A percentile compares a stretch with the other conserved stretches of the same genome.
Evolutionary conservation across 1,140 invertebrate genomes (phyloP).

Genomic region (Carcinoscorpius rotundicauda): DNA sequence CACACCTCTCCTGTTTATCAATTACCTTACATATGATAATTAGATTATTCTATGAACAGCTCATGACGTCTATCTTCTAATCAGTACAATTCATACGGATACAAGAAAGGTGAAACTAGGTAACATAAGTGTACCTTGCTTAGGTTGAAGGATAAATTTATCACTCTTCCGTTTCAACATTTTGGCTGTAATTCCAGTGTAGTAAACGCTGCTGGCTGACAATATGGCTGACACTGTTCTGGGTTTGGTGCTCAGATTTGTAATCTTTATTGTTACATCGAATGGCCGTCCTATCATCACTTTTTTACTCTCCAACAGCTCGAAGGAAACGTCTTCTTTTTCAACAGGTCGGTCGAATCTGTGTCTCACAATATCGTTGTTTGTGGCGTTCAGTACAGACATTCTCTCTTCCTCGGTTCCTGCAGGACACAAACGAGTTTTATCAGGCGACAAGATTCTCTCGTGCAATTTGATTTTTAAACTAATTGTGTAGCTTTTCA

Average conservation of each 20-base stretch:
- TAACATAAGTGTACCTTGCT: constrained; percentile 19
- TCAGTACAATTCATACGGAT: too few species aligned
- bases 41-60: too few species aligned
- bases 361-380: constrained; percentile 14
- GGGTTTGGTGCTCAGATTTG: constrained; percentile 38
- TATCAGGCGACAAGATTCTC: too few species aligned
- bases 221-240: constrained; percentile 50
- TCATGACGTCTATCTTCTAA: too few species aligned
- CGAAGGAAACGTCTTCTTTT: constrained; percentile 73
- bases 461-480: too few species aligned
- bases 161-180: constrained; percentile 51
- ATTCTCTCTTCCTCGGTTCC: constrained; percentile 52
- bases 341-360: constrained; percentile 31
- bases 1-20: too few species aligned
- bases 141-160: constrained; percentile 20
- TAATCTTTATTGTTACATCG: constrained; percentile 21
- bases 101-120: too few species aligned
- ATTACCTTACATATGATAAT: too few species aligned
- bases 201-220: constrained; percentile 54
- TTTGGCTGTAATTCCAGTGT: constrained; percentile 56
- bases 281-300: constrained; percentile 77
- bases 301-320: constrained; percentile 67
- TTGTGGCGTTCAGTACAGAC: constrained; percentile 60
- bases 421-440: neutral
- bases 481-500: too few species aligned